Percentiles rank a stretch among this genome's conserved stretches.
These are phyloP conservation scores for Acanthosepion lycidas DNA, from an alignment of 2,888 invertebrate genomes.

Conservation along the genomic window DNA sequence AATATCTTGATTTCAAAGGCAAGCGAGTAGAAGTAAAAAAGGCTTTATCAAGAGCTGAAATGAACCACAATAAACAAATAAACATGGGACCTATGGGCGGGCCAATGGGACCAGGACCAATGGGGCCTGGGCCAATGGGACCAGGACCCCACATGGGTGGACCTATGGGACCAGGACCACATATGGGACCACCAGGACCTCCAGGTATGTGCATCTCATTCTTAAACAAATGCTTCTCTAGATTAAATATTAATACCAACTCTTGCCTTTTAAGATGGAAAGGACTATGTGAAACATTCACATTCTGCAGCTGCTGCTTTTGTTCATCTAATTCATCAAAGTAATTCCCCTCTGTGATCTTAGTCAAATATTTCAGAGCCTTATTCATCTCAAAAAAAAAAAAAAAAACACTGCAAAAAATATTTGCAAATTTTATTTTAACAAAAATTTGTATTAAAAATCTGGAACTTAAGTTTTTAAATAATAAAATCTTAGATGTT, in stretches of 20 bases:
- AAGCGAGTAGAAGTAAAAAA: constrained; percentile 93
- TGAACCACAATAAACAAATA: constrained; percentile 42
- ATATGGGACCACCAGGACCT: constrained; percentile 43
- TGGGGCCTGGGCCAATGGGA: neutral
- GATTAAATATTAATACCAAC: too few species aligned
- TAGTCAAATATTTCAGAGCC: too few species aligned
- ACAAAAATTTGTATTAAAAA: too few species aligned
- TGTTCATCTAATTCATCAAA: neutral
- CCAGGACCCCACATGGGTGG: constrained; percentile 3
- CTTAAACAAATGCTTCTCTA: too few species aligned
- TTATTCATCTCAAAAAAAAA: too few species aligned
- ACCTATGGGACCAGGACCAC: constrained; percentile 33
- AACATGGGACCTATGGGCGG: constrained; percentile 41
- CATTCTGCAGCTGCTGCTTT: neutral
- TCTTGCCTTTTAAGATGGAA: too few species aligned
- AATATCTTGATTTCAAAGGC: constrained; percentile 87
- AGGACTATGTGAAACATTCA: too few species aligned
- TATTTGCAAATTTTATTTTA: too few species aligned
- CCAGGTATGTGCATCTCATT: neutral
- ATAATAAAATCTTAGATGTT: neutral
- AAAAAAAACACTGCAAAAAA: too few species aligned
- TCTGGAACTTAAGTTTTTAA: too few species aligned
- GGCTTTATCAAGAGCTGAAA: constrained; percentile 80
- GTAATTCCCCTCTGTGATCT: too few species aligned
- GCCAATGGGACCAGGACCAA: constrained; percentile 33